These are phyloP conservation scores for Stegastes partitus DNA, from an alignment of 2,113 vertebrate genomes.

Conservation along the genomic window DNA sequence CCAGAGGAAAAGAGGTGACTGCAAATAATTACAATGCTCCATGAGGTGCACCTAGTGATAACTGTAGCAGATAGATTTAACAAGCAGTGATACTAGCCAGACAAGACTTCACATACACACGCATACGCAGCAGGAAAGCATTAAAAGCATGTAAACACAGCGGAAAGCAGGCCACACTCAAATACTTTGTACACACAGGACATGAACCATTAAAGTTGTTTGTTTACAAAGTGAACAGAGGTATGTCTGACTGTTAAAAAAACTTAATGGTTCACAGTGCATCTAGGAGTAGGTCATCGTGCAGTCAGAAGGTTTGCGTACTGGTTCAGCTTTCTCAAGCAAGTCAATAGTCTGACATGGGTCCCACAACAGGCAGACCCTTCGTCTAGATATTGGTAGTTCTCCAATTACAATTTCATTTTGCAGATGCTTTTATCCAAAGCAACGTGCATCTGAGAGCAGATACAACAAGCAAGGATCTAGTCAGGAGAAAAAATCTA, in stretches of 20 bases:
- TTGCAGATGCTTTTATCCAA: too few species aligned
- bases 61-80: conserved; percentile 72
- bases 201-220: conserved; percentile 53
- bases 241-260: conserved; percentile 22
- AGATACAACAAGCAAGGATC: too few species aligned
- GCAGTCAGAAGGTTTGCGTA: neutral
- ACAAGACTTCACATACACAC: conserved; percentile 17
- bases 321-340: neutral
- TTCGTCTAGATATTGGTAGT: too few species aligned
- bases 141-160: conserved; percentile 58
- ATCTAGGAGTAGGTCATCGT: conserved; percentile 40
- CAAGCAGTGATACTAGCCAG: conserved; percentile 34
- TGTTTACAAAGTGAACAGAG: conserved; percentile 49
- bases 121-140: conserved; percentile 39
- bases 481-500: too few species aligned
- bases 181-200: neutral
- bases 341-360: neutral
- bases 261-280: conserved; percentile 1
- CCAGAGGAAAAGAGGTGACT: conserved; percentile 54
- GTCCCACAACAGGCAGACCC: neutral
- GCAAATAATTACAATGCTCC: conserved; percentile 65
- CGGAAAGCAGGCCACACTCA: conserved; percentile 19
- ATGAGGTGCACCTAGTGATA: conserved; percentile 72
- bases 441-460: too few species aligned
- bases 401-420: too few species aligned